Percentiles rank a stretch among this genome's conserved stretches.
Evolutionary conservation across 2,113 vertebrate species (phyloP).

Genomic region (Burhinus oedicnemus): DNA sequence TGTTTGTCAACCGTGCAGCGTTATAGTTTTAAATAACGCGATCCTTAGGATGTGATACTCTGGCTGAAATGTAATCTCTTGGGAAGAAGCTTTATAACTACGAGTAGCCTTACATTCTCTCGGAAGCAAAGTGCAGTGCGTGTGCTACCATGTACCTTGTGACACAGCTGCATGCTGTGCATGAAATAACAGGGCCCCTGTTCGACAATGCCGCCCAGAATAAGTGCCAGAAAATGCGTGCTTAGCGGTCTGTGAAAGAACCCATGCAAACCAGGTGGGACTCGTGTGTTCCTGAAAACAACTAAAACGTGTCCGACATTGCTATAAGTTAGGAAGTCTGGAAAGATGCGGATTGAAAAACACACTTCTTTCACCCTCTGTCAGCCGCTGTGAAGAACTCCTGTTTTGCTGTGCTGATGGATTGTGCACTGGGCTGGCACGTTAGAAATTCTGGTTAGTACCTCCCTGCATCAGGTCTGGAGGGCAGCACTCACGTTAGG

Average conservation of each 20-base stretch:
- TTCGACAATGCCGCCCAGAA: not conserved
- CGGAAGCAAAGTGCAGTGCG: not conserved
- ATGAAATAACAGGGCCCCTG: not conserved
- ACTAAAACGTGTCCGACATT: not conserved
- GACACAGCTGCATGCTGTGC: not conserved
- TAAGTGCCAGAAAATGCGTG: not conserved
- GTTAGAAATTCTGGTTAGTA: not conserved
- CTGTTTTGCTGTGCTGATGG: not conserved
- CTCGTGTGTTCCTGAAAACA: not conserved
- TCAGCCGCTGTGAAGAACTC: not conserved
- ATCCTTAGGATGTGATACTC: fast-evolving
- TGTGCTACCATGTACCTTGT: not conserved
- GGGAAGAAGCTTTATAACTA: not conserved
- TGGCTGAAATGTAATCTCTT: not conserved
- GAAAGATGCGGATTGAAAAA: not conserved
- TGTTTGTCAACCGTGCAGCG: not conserved
- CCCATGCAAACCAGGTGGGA: not conserved
- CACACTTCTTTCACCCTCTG: not conserved
- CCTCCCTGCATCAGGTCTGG: not conserved
- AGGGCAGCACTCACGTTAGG: not conserved
- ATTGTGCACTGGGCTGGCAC: too few relatives aligned
- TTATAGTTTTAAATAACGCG: not conserved
- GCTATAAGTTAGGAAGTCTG: not conserved
- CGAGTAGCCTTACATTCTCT: not conserved
- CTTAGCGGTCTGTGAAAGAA: not conserved